A percentile compares a stretch with the other conserved stretches of the same genome.
Conservation (phyloP, 2,888 invertebrate species). For the Agriopis leucophaearia region DNA sequence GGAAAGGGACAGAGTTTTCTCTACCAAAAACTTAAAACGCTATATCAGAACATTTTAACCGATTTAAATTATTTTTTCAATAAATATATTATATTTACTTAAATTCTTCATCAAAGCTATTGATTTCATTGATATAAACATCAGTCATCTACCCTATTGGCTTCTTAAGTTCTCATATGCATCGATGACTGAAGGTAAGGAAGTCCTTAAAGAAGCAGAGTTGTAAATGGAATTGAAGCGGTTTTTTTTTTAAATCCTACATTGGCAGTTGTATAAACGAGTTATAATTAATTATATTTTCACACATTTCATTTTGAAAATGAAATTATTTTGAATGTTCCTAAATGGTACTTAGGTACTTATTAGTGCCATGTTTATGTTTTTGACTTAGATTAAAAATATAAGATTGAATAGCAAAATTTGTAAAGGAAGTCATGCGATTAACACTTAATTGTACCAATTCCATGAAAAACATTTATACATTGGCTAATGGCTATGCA, state of each 20-base stretch:
- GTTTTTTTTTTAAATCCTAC: slow-evolving; percentile 4
- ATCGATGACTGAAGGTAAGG: too few relatives aligned
- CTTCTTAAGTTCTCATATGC: too few relatives aligned
- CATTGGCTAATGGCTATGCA: too few relatives aligned
- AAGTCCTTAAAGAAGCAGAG: neutral
- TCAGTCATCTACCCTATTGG: too few relatives aligned
- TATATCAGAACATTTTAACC: too few relatives aligned
- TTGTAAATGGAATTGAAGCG: slow-evolving; percentile 36
- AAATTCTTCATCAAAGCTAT: too few relatives aligned
- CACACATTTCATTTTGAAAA: slow-evolving; percentile 69
- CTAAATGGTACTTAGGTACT: slow-evolving; percentile 71
- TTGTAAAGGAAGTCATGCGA: neutral
- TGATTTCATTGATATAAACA: too few relatives aligned
- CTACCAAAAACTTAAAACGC: too few relatives aligned
- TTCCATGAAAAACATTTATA: too few relatives aligned
- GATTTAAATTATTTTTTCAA: too few relatives aligned
- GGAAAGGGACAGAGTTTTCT: too few relatives aligned
- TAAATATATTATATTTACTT: too few relatives aligned
- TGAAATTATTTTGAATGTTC: slow-evolving; percentile 68
- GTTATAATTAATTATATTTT: slow-evolving; percentile 61
- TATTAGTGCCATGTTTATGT: slow-evolving; percentile 74
- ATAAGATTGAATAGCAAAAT: neutral
- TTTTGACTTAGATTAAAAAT: neutral
- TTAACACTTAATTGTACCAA: neutral
- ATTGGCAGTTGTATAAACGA: slow-evolving; percentile 57